Conservation (phyloP, 1,140 invertebrate genomes). For the Sitobion miscanthi region DNA sequence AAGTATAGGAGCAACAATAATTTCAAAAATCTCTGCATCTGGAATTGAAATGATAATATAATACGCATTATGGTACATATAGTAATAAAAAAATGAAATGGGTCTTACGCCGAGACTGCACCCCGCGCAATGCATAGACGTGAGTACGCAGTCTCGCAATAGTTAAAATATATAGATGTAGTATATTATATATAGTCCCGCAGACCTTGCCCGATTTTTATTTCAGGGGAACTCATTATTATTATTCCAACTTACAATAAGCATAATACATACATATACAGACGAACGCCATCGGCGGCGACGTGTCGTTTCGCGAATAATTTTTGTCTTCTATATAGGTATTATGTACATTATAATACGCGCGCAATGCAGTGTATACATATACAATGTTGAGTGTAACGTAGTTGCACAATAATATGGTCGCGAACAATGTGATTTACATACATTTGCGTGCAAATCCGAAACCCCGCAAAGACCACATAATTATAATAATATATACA, state of each 20-base stretch:
- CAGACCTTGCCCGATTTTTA: not conserved
- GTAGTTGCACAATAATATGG: not conserved
- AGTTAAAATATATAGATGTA: not conserved
- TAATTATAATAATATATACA: not conserved
- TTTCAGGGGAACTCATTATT: not conserved
- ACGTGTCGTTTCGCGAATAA: not conserved
- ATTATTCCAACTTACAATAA: conserved; percentile 3
- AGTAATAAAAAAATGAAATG: not conserved
- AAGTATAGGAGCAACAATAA: not conserved
- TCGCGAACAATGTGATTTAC: not conserved
- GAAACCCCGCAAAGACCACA: not conserved
- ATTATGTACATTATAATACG: not conserved
- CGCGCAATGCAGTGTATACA: not conserved
- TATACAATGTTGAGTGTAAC: not conserved
- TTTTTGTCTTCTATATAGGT: not conserved
- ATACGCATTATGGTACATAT: not conserved
- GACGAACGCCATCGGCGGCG: not conserved
- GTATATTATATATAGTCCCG: too few relatives aligned
- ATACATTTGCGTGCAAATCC: conserved; percentile 8
- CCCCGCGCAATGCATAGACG: not conserved
- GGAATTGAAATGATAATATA: not conserved
- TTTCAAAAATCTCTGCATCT: not conserved
- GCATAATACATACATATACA: not conserved
- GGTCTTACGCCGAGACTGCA: not conserved
- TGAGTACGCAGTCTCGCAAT: not conserved